A percentile compares a stretch with the other conserved stretches of the same genome.
These are phyloP conservation scores for Ptychobarbus kaznakovi DNA, from an alignment of 2,797 vertebrate species.

Conservation along the genomic window DNA sequence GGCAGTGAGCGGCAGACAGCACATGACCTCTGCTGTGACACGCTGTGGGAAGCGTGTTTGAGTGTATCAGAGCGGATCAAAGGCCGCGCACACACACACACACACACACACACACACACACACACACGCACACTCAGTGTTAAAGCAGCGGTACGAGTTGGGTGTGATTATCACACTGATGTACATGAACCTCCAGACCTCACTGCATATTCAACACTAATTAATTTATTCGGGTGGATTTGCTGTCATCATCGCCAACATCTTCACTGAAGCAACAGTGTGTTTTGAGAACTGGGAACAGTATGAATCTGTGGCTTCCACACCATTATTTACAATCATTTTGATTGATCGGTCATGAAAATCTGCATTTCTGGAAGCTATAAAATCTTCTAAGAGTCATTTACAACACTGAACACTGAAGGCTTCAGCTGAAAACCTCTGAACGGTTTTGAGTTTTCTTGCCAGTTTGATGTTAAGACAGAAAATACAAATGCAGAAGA, in stretches of 20 bases:
- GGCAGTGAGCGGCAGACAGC: constrained; percentile 19
- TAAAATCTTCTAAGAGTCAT: not conserved
- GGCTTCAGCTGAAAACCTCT: not conserved
- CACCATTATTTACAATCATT: not conserved
- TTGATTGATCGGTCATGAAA: not conserved
- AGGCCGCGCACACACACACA: constrained; percentile 16
- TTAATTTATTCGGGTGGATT: not conserved
- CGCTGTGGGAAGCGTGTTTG: constrained; percentile 47
- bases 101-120: constrained; percentile 6
- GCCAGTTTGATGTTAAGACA: not conserved
- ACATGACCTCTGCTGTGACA: constrained; percentile 49
- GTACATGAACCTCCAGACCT: not conserved
- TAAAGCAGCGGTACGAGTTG: not conserved
- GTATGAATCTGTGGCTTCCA: not conserved
- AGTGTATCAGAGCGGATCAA: constrained; percentile 33
- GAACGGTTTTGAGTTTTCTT: not conserved
- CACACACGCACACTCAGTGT: not conserved
- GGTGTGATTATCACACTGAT: not conserved
- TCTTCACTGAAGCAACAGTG: not conserved
- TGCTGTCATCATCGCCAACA: not conserved
- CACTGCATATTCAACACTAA: constrained; percentile 13
- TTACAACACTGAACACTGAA: not conserved
- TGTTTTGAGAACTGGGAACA: not conserved
- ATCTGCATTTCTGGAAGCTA: not conserved
- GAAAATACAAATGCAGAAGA: not conserved